Base-by-base conservation (phyloP, 1,140 invertebrate species). In the Anagrus nilaparvatae region DNA sequence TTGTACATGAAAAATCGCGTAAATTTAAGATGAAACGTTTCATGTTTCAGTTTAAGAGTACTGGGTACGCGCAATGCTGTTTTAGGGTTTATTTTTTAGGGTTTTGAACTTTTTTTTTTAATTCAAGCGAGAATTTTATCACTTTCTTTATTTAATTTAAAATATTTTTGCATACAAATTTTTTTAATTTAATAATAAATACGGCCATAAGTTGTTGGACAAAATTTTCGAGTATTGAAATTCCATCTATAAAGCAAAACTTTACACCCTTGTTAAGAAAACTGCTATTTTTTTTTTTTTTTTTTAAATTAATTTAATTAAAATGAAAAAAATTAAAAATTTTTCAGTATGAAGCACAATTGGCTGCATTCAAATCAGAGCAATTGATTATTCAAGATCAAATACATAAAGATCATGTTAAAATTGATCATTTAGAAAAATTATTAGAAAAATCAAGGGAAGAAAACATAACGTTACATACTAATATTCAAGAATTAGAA, bases 401-500 rank as follows among this genome's bases (percentile, higher is more conserved):
- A 40, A 52, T 73, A 43, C 52, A 49, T 14, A 67, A 64, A 43
- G 72, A 75, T 45, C 58, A 66, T 33, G 57, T 58, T 8, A 61
- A 60, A 7, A 55, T 69, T 0, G 62, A 68, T 9, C 59, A 61
- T n/a, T 51, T 76, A 27, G 71, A 77, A 50, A 64, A 58, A 28
- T 45, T 75, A 3, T 48, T 76, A 5, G 60, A 65, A 25, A 63
- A 69, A 40, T 59, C 67, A 0, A 62, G 73, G 39, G 63, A 70
- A 31, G 72, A 76, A 43, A 60, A 67, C 1, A 64, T 74, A n/a
- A 63, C 68, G 13, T 60, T 60, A 10, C 65, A 69, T 34, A 32
- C 70, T 1, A 48, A 54, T 1, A 72, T 72, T 54, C 65, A 73
- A 28, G 71, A 75, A 44, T 47, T 75, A 1, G 59, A 72, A 37